Conservation (phyloP, 64 coral and sea anemone genomes). For the Dendronephthya gigantea region DNA sequence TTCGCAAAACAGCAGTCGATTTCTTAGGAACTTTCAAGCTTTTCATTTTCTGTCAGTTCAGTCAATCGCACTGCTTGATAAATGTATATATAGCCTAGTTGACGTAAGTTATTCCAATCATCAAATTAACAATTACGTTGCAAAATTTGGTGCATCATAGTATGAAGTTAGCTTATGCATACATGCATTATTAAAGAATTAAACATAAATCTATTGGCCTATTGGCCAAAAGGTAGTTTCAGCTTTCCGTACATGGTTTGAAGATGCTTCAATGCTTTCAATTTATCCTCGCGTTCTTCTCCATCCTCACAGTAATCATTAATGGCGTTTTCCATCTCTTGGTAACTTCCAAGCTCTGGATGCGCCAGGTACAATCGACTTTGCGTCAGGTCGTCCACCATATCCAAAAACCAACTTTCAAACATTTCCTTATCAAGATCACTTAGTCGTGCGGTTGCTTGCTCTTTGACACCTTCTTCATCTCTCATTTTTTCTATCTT, state of each 20-base stretch:
- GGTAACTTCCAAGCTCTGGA: not conserved
- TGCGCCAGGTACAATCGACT: not conserved
- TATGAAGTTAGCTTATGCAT: no score
- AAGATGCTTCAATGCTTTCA: not conserved
- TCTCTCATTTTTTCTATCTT: not conserved
- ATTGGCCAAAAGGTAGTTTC: not conserved
- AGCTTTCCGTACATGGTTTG: not conserved
- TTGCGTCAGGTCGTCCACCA: not conserved
- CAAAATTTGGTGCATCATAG: no score
- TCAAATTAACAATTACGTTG: no score
- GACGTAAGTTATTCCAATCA: no score
- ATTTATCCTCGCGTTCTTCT: not conserved
- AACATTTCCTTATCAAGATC: not conserved
- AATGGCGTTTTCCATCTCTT: not conserved
- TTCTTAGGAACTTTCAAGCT: no score
- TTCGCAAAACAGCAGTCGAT: no score
- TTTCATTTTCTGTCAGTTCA: no score
- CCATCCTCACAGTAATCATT: not conserved
- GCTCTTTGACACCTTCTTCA: not conserved
- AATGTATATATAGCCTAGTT: no score
- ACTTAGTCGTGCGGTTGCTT: not conserved
- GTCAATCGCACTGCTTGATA: no score
- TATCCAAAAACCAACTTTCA: constrained; percentile 13
- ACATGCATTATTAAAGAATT: no score
- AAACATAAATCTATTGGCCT: no score